These are phyloP conservation scores for Pseudomugil tenellus DNA, from an alignment of 2,797 vertebrate genomes.

Conservation along the genomic window DNA sequence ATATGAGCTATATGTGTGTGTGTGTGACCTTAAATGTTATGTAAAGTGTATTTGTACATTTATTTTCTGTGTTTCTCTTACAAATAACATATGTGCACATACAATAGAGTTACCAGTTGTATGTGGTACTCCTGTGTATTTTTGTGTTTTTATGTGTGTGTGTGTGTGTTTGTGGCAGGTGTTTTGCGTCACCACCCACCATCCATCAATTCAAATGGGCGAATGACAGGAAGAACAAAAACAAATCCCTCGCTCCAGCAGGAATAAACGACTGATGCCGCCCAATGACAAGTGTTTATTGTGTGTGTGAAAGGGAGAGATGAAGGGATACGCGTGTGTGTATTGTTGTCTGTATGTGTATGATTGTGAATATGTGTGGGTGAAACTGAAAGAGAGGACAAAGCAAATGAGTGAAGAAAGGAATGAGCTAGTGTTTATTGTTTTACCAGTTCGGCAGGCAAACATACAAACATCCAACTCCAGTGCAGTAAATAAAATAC, in stretches of 20 bases:
- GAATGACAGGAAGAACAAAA: conserved; percentile 79
- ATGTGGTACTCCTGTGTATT: conserved; percentile 2
- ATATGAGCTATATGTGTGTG: background rate
- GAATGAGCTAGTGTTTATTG: conserved; percentile 47
- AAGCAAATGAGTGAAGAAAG: conserved; percentile 46
- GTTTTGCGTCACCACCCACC: conserved; percentile 76
- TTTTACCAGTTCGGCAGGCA: conserved; percentile 51
- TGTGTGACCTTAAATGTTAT: conserved; percentile 9
- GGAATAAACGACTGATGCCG: conserved; percentile 68
- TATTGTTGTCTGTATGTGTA: conserved; percentile 11
- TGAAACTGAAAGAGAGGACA: conserved; percentile 54
- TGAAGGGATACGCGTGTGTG: conserved; percentile 30
- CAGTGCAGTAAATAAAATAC: background rate
- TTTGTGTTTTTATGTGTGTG: conserved; percentile 36
- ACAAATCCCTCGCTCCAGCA: conserved; percentile 71
- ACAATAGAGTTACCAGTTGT: conserved; percentile 2
- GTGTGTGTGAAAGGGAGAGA: conserved; percentile 43
- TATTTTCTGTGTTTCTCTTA: background rate
- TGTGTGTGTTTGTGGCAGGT: conserved; percentile 63
- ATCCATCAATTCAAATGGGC: conserved; percentile 78
- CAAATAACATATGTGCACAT: conserved; percentile 11
- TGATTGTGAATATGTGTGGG: conserved; percentile 39
- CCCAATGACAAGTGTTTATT: conserved; percentile 73
- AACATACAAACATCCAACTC: conserved; percentile 8
- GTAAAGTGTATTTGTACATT: background rate